Base-by-base conservation (phyloP, 2,797 vertebrate genomes). In the Anniella stebbinsi region DNA sequence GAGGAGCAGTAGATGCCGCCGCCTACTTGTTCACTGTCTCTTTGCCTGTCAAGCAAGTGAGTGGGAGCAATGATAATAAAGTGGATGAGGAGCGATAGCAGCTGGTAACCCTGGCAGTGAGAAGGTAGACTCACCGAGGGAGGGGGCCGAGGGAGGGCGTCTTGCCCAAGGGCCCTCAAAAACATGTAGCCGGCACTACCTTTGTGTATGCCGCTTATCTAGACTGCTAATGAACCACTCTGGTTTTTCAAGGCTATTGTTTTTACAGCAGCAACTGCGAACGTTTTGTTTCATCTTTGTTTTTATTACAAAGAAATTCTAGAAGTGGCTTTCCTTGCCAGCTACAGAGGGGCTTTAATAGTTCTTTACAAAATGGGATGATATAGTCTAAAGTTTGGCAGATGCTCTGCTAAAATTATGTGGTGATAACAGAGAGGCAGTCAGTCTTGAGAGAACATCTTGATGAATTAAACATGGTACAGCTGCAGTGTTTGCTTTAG, bases 391-490 rank as follows among this genome's bases (percentile, higher is more conserved):
- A 72, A 92, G 93, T 95, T 95, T 95, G 93, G 96, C 96, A 97
- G 95, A 95, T 91, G 92, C 89, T 94, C 88, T 91, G 94, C 87
- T 93, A 95, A 96, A 96, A 95, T 94, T 94, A 89, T 93, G 85
- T 94, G 92, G 93, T 93, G 95, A 83, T 92, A 96, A 92, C 88
- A 73, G 91, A 90, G 90, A 91, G 77, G 94, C 90, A 95, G 94
- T 93, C 89, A 94, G 93, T 85, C 92, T 94, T 89, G 92, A 95
- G 93, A 94, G 93, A 96, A 87, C 91, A 95, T 94, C 89, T 96
- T 91, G 90, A 96, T 96, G 94, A 96, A 97, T 97, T 96, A 97
- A 97, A 96, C 94, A 96, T 96, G 92, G 90, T 95, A 93, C 96
- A 97, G 95, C 95, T 97, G 96, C 90, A 93, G 73, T 91, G 66